Evolutionary conservation across 1,140 invertebrate species (phyloP).

Genomic region (Ceratina japonica): DNA sequence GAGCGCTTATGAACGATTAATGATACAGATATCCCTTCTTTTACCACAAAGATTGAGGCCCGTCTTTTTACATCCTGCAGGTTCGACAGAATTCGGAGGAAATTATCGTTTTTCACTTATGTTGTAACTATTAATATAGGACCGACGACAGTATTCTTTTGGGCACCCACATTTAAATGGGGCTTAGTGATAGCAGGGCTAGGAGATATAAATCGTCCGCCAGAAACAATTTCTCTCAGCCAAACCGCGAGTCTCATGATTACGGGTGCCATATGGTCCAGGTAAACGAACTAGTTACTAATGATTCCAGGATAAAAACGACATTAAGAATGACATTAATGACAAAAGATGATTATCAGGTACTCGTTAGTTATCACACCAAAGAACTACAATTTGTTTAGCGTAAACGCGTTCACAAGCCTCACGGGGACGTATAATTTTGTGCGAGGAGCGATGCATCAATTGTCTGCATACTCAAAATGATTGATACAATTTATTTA

Average conservation of each 20-base stretch:
- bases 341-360: conserved; percentile 67
- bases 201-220: conserved; percentile 92
- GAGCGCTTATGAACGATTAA: conserved; percentile 53
- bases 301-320: too few relatives aligned
- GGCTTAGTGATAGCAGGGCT: conserved; percentile 92
- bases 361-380: conserved; percentile 96
- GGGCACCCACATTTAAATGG: conserved; percentile 96
- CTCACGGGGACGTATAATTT: conserved; percentile 79
- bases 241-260: conserved; percentile 87
- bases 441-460: conserved; percentile 37
- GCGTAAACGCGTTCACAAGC: conserved; percentile 94
- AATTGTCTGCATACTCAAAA: conserved; percentile 15
- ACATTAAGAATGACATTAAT: neutral
- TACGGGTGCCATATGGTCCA: conserved; percentile 79
- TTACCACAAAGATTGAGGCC: conserved; percentile 86
- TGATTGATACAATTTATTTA: neutral
- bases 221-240: conserved; percentile 90
- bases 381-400: conserved; percentile 93
- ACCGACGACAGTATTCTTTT: conserved; percentile 96
- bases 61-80: conserved; percentile 92
- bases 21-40: conserved; percentile 38
- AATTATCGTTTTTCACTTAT: neutral
- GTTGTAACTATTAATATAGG: conserved; percentile 81
- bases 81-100: conserved; percentile 74
- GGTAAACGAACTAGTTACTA: conserved; percentile 63